Percentiles rank a stretch among this genome's conserved stretches.
Evolutionary conservation across 1,140 invertebrate genomes (phyloP).

Genomic region (Branchinecta lynchi): DNA sequence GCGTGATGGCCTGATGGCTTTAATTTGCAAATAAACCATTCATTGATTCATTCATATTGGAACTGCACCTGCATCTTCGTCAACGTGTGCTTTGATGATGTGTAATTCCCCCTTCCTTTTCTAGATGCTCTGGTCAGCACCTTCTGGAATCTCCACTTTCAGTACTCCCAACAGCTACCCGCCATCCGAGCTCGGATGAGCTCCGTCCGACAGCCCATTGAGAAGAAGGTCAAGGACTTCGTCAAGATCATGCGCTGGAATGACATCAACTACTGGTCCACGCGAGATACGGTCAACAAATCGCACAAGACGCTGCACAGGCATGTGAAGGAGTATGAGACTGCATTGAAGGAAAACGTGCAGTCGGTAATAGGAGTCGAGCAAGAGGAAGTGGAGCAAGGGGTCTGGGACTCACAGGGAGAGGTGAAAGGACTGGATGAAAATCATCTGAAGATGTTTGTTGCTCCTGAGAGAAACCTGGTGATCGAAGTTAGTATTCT

Average conservation of each 20-base stretch:
- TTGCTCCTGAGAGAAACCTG: neutral
- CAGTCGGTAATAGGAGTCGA: constrained; percentile 20
- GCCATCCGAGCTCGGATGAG: constrained; percentile 47
- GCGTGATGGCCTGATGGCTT: no score
- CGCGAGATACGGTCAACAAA: constrained; percentile 71
- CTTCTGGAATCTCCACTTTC: constrained; percentile 69
- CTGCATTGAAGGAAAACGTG: constrained; percentile 23
- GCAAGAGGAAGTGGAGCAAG: constrained; percentile 33
- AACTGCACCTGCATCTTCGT: neutral
- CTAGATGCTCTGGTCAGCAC: constrained; percentile 44
- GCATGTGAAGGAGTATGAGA: constrained; percentile 62
- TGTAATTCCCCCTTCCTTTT: constrained; percentile 12
- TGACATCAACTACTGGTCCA: constrained; percentile 85
- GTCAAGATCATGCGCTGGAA: constrained; percentile 93
- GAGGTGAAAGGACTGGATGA: neutral
- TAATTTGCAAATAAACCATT: no score
- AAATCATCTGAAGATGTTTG: neutral
- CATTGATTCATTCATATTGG: constrained; percentile 9
- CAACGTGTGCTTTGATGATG: constrained; percentile 13
- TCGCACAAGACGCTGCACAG: constrained; percentile 73
- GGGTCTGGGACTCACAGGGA: constrained; percentile 34
- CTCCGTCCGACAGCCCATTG: constrained; percentile 54
- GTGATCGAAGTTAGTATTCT: neutral
- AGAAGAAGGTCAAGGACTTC: constrained; percentile 80
- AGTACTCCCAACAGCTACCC: constrained; percentile 60